Conservation (phyloP, 2,113 vertebrate genomes). For the Camelus dromedarius region DNA sequence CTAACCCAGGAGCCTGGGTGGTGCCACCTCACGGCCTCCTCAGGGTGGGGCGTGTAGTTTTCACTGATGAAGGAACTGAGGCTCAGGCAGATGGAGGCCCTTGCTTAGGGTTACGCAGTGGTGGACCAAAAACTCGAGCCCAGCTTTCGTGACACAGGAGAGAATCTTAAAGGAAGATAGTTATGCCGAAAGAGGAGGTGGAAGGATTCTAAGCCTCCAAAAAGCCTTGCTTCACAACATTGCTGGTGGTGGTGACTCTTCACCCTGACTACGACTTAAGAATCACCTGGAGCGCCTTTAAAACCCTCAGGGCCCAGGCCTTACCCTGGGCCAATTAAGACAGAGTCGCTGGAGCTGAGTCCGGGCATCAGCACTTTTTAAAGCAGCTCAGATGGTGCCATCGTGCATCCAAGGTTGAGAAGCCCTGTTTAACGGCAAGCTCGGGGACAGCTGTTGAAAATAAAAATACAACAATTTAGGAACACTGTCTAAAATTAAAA, state of each 20-base stretch:
- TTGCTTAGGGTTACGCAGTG: background rate
- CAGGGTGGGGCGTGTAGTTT: accelerated
- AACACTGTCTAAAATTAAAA: background rate
- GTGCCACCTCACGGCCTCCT: background rate
- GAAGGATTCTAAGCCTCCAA: background rate
- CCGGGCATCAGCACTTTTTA: background rate
- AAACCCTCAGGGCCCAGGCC: background rate
- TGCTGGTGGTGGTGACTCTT: background rate
- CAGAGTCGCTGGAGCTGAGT: background rate
- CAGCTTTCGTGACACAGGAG: background rate
- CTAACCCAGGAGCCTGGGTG: too few species aligned
- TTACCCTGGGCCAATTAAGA: background rate
- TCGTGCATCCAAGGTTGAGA: background rate
- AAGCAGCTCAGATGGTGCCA: background rate
- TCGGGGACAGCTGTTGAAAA: background rate
- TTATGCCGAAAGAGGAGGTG: background rate
- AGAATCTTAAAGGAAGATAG: background rate
- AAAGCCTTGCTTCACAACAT: background rate
- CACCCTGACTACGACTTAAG: background rate
- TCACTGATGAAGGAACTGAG: background rate
- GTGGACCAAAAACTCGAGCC: background rate
- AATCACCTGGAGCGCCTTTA: background rate
- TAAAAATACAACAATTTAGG: constrained; percentile 4
- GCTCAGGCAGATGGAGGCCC: too few species aligned
- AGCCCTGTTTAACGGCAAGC: background rate